Evolutionary conservation across 2,797 vertebrate genomes (phyloP).

Genomic region (Acrocephalus scirpaceus): DNA sequence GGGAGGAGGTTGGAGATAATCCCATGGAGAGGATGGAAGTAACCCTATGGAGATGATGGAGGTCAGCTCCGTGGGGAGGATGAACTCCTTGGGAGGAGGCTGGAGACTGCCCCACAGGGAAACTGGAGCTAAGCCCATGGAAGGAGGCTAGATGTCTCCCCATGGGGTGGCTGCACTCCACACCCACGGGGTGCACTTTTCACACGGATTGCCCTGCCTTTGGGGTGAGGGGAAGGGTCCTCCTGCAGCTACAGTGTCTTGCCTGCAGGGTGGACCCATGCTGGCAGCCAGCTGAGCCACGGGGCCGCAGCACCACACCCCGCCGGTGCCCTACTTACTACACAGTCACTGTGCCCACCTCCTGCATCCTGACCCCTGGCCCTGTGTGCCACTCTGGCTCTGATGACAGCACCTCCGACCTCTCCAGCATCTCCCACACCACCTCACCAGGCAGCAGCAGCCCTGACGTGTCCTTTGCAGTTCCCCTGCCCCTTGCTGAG

Average conservation of each 20-base stretch:
- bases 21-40: neutral
- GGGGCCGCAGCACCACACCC: neutral
- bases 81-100: neutral
- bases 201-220: neutral
- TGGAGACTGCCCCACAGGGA: neutral
- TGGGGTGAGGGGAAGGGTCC: neutral
- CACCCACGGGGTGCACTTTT: neutral
- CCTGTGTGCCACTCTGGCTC: neutral
- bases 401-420: constrained; percentile 31
- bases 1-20: neutral
- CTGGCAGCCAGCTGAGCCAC: neutral
- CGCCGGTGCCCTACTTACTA: constrained; percentile 18
- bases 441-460: constrained; percentile 39
- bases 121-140: neutral
- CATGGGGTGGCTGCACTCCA: accelerated
- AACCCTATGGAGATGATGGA: neutral
- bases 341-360: constrained; percentile 24
- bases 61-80: neutral
- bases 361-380: neutral
- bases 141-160: neutral
- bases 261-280: neutral
- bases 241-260: accelerated
- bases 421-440: constrained; percentile 37
- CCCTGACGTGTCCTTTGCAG: neutral
- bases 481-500: neutral